Base-by-base conservation (phyloP, 2,113 vertebrate genomes). In the Pterocles gutturalis region DNA sequence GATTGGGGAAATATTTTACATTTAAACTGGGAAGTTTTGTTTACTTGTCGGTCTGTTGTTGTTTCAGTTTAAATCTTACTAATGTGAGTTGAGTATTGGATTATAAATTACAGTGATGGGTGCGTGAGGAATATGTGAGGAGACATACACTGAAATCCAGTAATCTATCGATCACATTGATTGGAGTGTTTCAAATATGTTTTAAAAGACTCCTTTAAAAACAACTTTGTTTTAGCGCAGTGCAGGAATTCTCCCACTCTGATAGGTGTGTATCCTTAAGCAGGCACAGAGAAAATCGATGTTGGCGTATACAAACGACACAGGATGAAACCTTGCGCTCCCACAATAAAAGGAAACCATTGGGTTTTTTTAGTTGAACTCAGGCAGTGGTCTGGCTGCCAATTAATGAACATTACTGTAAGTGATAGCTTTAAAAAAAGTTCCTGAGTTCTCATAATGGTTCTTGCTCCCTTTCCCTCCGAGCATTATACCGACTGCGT, bases 351-450 rank as follows among this genome's bases (percentile, higher is more conserved):
- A 90, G 55, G 81, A 89, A 90, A 71, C 43, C 33, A 60, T 75
- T 9, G 9, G 19, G 9, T 65, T 62, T 64, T 78, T 93, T 72
- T 43, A 88, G 93, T 58, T 33, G 25, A 93, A 97, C 55, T 17
- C 91, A 82, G 87, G 83, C 91, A 94, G 65, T 7, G 53, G 55
- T 89, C 86, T 79, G 92, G 76, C 90, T 96, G 90, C 65, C 89
- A 87, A 65, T 95, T 96, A 96, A 92, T 65, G 72, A 96, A 58
- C 67, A 71, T 95, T 94, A 95, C 55, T 78, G 76, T 92, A 94
- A 96, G 83, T 81, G 89, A 93, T 89, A 72, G 83, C 60, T 90
- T 69, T 11, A n/a, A 84, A 84, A 85, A 64, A 45, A 29, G 19
- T 51, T 86, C 66, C 79, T 5, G 38, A 41, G 31, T 48, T 92